These are phyloP conservation scores for Eulemur coronatus DNA, from an alignment of 2,797 vertebrate species.

Conservation along the genomic window DNA sequence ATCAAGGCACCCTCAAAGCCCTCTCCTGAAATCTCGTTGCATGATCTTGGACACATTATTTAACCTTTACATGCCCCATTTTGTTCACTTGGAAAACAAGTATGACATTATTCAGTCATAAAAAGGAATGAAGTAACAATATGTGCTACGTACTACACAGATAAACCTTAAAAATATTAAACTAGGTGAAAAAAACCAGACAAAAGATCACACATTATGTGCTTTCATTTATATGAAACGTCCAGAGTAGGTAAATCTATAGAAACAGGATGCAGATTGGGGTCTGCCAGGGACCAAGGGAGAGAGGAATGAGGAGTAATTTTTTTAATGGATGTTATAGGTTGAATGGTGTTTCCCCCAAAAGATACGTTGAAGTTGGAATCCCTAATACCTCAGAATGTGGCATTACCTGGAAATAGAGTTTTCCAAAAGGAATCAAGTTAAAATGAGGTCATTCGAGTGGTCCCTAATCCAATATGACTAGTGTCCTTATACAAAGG, in stretches of 20 bases:
- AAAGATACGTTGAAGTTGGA: not conserved
- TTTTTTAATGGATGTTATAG: not conserved
- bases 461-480: not conserved
- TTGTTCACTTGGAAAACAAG: constrained; percentile 18
- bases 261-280: not conserved
- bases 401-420: not conserved
- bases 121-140: not conserved
- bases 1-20: not conserved
- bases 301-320: not conserved
- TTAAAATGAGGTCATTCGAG: not conserved
- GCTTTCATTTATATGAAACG: not conserved
- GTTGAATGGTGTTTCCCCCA: not conserved
- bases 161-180: not conserved
- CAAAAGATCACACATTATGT: not conserved
- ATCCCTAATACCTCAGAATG: not conserved
- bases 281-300: not conserved
- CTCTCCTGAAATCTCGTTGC: not conserved
- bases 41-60: not conserved
- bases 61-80: not conserved
- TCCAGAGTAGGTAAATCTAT: not conserved
- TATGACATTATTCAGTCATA: not conserved
- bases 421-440: not conserved
- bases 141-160: not conserved
- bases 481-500: not conserved
- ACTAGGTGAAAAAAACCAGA: not conserved